Evolutionary conservation across 2,888 invertebrate genomes (phyloP).

Genomic region (Conchocele bisecta): DNA sequence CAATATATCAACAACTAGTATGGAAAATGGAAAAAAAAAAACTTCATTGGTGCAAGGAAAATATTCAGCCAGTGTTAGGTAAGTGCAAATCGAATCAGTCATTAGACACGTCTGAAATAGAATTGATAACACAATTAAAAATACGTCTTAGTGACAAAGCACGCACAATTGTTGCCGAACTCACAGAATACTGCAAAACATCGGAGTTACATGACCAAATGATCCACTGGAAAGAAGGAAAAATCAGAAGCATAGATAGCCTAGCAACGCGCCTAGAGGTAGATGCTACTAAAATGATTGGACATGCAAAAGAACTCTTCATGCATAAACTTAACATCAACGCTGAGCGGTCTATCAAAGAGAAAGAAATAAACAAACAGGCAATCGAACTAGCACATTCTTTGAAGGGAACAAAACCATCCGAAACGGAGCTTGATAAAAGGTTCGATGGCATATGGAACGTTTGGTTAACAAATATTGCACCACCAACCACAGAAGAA

Average conservation of each 20-base stretch:
- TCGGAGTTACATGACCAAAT: conserved; percentile 2
- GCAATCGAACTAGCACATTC: neutral
- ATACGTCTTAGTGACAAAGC: neutral
- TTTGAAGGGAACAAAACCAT: neutral
- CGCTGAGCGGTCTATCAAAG: neutral
- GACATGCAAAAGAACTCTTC: neutral
- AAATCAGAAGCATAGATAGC: neutral
- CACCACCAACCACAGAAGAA: no score
- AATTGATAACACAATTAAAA: neutral
- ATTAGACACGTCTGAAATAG: neutral
- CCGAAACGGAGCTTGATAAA: no score
- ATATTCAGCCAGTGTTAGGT: neutral
- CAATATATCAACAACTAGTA: neutral
- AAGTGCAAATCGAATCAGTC: neutral
- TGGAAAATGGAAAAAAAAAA: conserved; percentile 2
- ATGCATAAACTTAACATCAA: neutral
- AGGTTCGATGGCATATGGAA: no score
- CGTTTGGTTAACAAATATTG: no score
- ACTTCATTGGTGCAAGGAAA: neutral
- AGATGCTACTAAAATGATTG: neutral
- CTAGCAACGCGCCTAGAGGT: neutral
- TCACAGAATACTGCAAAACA: neutral
- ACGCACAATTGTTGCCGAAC: neutral
- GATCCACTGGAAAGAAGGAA: conserved; percentile 1
- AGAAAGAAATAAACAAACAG: neutral